Evolutionary conservation across 1,140 invertebrate genomes (phyloP).

Genomic region (Monomorium pharaonis): DNA sequence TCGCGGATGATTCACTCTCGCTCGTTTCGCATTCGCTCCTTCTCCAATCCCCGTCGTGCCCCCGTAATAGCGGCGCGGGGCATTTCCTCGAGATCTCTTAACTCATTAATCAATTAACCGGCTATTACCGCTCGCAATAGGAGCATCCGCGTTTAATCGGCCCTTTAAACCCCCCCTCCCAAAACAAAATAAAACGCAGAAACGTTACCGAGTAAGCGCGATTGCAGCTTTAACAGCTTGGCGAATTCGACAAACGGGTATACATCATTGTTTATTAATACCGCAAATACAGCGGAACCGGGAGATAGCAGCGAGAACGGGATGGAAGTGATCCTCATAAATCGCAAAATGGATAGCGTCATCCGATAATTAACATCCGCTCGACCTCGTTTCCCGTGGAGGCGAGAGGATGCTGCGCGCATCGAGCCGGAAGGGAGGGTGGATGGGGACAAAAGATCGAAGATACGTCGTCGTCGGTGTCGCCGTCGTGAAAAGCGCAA

Average conservation of each 20-base stretch:
- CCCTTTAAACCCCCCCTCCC: neutral
- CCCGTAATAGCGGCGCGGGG: neutral
- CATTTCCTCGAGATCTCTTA: slow-evolving; percentile 18
- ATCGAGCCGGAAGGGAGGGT: neutral
- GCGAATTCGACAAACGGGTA: slow-evolving; percentile 33
- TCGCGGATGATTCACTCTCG: neutral
- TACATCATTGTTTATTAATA: slow-evolving; percentile 29
- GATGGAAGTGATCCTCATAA: slow-evolving; percentile 43
- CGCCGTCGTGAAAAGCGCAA: slow-evolving; percentile 40
- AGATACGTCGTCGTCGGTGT: slow-evolving; percentile 31
- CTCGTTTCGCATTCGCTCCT: neutral
- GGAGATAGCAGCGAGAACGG: neutral
- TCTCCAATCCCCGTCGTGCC: neutral
- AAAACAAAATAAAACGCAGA: neutral
- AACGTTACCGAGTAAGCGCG: slow-evolving; percentile 1
- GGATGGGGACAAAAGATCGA: slow-evolving; percentile 35
- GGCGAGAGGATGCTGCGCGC: slow-evolving; percentile 14
- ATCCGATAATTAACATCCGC: slow-evolving; percentile 68
- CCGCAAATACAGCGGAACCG: neutral
- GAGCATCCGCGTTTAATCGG: slow-evolving; percentile 33
- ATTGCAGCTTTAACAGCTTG: neutral
- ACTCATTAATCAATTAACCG: slow-evolving; percentile 39
- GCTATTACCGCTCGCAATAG: slow-evolving; percentile 25
- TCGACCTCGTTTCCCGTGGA: slow-evolving; percentile 53
- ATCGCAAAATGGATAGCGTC: slow-evolving; percentile 37